These are phyloP conservation scores for Samia ricini DNA, from an alignment of 1,140 invertebrate genomes.

Conservation along the genomic window DNA sequence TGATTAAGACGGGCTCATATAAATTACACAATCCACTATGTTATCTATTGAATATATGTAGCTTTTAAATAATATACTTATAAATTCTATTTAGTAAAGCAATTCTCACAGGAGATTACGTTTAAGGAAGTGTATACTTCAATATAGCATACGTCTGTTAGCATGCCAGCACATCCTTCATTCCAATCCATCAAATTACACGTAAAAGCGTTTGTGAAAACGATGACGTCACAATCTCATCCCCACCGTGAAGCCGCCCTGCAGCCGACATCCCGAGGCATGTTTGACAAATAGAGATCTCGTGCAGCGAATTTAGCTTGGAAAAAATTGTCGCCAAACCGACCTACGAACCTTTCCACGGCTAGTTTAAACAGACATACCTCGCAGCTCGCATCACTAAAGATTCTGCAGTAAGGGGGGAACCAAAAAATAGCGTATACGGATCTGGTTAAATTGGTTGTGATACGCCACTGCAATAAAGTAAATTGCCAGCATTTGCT, in stretches of 20 bases:
- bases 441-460: conserved; percentile 24
- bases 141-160: not conserved
- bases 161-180: not conserved
- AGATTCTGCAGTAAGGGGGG: not conserved
- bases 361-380: conserved; percentile 31
- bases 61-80: not conserved
- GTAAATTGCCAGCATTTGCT: conserved; percentile 69
- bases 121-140: not conserved
- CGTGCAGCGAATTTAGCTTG: conserved; percentile 53
- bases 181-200: conserved; percentile 19
- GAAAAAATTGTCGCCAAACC: conserved; percentile 57
- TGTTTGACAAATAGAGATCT: conserved; percentile 65
- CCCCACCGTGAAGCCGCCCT: conserved; percentile 34
- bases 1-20: too few species aligned
- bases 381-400: conserved; percentile 4
- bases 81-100: not conserved
- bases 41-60: too few species aligned
- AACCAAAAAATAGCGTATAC: not conserved
- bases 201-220: conserved; percentile 2
- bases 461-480: conserved; percentile 64
- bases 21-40: too few species aligned
- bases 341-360: conserved; percentile 41
- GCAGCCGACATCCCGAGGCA: conserved; percentile 35
- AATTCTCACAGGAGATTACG: not conserved
- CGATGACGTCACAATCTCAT: conserved; percentile 26